Base-by-base conservation (phyloP, 2,797 vertebrate species). In the Naso thynnoides region DNA sequence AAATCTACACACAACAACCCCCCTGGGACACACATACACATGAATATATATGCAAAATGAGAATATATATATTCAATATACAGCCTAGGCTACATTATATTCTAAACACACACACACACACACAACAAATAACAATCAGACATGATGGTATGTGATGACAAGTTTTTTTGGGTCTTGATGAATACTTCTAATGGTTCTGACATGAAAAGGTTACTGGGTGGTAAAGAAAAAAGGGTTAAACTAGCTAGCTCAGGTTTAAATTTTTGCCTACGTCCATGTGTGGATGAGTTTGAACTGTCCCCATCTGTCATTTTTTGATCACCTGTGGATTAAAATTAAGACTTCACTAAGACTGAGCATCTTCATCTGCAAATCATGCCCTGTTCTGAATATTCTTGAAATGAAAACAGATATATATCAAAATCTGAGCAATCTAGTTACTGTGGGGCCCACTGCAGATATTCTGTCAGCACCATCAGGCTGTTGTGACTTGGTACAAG, bases 301-400 rank as follows among this genome's bases (percentile, higher is more conserved):
- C 58, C 66, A 65, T 68, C 76, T 68, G 42, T 62, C 59, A 42
- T 61, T 64, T 78, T 63, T 74, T 62, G 65, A 81, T 79, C 60
- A 80, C 70, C 86, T 86, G 86, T 79, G 72, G 57, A 82, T 75
- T 70, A 18, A 82, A 68, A 83, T 72, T 33, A 52, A 85, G 48
- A 73, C 15, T 15, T 71, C 63, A n/a, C n/a, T n/a, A n/a, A n/a
- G n/a, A n/a, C n/a, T 53, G 38, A 85, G 29, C 39, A 67, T 21
- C 8, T 56, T 33, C 11, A 33, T 3, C 44, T 44, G 42, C 42
- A 64, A 31, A 70, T 61, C 21, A 69, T 26, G 7, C 1, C 1
- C 14, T 6, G 1, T 52, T 14, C 55, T 6, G 21, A 36, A 47
- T 45, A 45, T 6, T 56, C 8, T 24, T 9, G 67, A 57, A 48